Evolutionary conservation across 2,113 vertebrate species (phyloP).

Genomic region (Dasyurus viverrinus): DNA sequence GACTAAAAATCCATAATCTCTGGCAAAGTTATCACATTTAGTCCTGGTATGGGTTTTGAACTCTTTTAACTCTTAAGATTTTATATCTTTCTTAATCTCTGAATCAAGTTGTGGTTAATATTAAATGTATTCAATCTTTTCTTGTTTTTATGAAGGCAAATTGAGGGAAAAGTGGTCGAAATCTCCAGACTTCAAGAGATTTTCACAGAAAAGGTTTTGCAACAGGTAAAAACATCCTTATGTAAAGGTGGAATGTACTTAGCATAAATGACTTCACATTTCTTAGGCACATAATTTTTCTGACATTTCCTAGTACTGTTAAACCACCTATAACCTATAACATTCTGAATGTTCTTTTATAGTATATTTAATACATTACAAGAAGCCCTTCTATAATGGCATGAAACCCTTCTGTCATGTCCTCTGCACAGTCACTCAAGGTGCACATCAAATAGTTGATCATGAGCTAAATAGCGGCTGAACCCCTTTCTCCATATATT

Average conservation of each 20-base stretch:
- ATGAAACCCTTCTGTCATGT: not conserved
- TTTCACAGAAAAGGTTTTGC: slow-evolving; percentile 97
- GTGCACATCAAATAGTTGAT: not conserved
- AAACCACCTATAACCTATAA: not conserved
- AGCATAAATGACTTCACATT: not conserved
- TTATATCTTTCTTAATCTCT: not conserved
- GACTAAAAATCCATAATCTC: not conserved
- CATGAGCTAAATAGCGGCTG: not conserved
- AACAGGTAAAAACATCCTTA: slow-evolving; percentile 87
- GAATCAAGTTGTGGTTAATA: not conserved
- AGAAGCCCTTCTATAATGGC: not conserved
- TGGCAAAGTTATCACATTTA: not conserved
- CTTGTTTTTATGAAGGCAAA: slow-evolving; percentile 88
- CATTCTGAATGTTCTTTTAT: not conserved
- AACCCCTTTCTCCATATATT: not conserved
- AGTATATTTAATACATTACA: not conserved
- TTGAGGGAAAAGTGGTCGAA: slow-evolving; percentile 98
- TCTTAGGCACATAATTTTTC: not conserved
- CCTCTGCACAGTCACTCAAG: not conserved
- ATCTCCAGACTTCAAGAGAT: slow-evolving; percentile 98
- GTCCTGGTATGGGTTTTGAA: not conserved
- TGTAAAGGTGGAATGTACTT: not conserved
- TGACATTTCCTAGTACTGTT: not conserved
- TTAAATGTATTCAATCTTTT: accelerated
- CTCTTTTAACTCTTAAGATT: not conserved